Base-by-base conservation (phyloP, 2,113 vertebrate species). In the Solea senegalensis region DNA sequence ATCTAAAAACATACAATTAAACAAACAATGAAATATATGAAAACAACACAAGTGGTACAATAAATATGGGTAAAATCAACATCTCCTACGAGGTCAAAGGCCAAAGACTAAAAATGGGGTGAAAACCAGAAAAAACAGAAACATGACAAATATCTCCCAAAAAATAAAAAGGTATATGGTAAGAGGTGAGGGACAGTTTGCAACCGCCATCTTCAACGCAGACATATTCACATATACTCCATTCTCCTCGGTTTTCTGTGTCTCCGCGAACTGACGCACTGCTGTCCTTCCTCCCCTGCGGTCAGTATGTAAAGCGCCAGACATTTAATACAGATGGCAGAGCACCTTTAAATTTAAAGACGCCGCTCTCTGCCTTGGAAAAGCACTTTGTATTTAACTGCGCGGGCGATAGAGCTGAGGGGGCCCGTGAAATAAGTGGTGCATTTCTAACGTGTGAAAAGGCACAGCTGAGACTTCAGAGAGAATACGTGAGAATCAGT, bases 291-390 rank as follows among this genome's bases (percentile, higher is more conserved):
- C 39, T 40, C 43, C 40, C 60, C 40, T 6, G 21, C 67, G 58
- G 69, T 80, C 78, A 70, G 72, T 71, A 82, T 76, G 78, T 85
- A 80, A 82, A 79, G 66, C 4, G 34, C 63, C 60, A 52, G 74
- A 84, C 79, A 79, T 88, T 84, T 84, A 75, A 75, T 64, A 75
- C 84, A 80, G 78, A 85, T 66, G 67, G 68, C 48, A 69, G 65
- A 53, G 70, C 67, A 67, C 70, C 64, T 80, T 21, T 78, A 27
- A 64, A 62, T 77, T 82, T 81, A 80, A 74, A 84, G 71, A 65
- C 71, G 69, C 66, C 39, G 26, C 82, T 80, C 62, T 67, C 72
- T 71, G 34, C 70, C 41, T 27, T 45, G 50, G 58, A 53, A 83
- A 46, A 72, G 66, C 41, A 51, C 65, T 72, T 72, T 66, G 51